Conservation (phyloP, 2,113 vertebrate genomes). For the Solea solea region DNA sequence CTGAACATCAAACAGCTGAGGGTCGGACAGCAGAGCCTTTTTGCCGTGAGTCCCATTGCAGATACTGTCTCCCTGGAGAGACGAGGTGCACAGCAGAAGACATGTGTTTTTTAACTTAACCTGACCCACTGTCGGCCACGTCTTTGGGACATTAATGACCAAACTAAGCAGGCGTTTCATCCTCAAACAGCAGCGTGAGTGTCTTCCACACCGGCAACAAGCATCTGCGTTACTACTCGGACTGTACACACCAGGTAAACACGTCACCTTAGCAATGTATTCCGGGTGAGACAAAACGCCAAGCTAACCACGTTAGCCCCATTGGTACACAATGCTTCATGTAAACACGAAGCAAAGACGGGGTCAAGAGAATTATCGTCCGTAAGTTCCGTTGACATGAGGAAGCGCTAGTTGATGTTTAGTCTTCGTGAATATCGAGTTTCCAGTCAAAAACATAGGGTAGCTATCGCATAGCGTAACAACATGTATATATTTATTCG, state of each 20-base stretch:
- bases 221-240: neutral
- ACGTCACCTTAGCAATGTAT: neutral
- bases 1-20: conserved; percentile 82
- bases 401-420: conserved; percentile 53
- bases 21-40: conserved; percentile 64
- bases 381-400: conserved; percentile 9
- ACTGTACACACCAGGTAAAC: neutral
- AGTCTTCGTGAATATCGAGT: neutral
- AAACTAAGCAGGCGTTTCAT: conserved; percentile 54
- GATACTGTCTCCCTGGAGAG: conserved; percentile 64
- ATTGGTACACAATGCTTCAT: no score
- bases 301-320: neutral
- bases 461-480: neutral
- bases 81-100: conserved; percentile 28
- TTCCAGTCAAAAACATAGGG: neutral
- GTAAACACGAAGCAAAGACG: conserved; percentile 15
- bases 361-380: conserved; percentile 7
- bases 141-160: conserved; percentile 17
- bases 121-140: neutral
- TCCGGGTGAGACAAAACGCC: neutral
- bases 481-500: neutral
- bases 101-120: neutral
- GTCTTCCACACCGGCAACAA: neutral
- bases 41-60: conserved; percentile 74
- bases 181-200: neutral